phyloP scores from a whole-genome alignment of 2,888 invertebrate species.

The Agriotes lineatus region DNA sequence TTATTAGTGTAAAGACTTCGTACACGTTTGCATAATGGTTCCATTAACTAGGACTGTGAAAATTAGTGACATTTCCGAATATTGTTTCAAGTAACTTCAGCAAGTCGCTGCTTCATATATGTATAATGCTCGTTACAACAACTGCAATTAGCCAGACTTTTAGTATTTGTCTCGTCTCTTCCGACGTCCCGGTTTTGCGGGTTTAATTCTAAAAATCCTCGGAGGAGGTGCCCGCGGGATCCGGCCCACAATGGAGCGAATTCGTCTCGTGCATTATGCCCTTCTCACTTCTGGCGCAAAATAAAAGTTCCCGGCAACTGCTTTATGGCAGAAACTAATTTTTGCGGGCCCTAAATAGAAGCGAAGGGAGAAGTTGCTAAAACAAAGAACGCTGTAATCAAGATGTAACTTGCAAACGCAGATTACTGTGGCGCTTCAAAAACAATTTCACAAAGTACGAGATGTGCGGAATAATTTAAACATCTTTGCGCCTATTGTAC shows the following conservation, averaged over 20 bases:
- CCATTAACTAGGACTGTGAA: too few relatives aligned
- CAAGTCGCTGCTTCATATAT: too few relatives aligned
- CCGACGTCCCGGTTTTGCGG: neutral
- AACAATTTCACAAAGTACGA: constrained; percentile 50
- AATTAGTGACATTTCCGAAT: too few relatives aligned
- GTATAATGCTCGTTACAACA: too few relatives aligned
- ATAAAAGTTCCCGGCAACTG: constrained; percentile 9
- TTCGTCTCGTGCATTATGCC: neutral
- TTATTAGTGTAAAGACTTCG: too few relatives aligned
- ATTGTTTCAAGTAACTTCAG: too few relatives aligned
- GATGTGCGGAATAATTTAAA: constrained; percentile 53
- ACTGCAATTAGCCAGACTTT: too few relatives aligned
- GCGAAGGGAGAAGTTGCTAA: constrained; percentile 25
- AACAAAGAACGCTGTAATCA: constrained; percentile 38
- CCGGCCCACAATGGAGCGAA: neutral
- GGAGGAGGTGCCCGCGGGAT: neutral
- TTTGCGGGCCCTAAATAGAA: constrained; percentile 16
- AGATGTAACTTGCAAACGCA: constrained; percentile 39
- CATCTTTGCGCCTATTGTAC: constrained; percentile 48
- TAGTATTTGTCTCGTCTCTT: neutral
- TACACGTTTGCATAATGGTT: too few relatives aligned
- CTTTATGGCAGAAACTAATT: constrained; percentile 25
- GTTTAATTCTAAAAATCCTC: neutral
- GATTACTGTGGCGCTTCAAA: constrained; percentile 44
- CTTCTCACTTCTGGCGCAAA: constrained; percentile 2